Conservation (phyloP, 2,113 vertebrate genomes). For the Sakesphorus luctuosus region DNA sequence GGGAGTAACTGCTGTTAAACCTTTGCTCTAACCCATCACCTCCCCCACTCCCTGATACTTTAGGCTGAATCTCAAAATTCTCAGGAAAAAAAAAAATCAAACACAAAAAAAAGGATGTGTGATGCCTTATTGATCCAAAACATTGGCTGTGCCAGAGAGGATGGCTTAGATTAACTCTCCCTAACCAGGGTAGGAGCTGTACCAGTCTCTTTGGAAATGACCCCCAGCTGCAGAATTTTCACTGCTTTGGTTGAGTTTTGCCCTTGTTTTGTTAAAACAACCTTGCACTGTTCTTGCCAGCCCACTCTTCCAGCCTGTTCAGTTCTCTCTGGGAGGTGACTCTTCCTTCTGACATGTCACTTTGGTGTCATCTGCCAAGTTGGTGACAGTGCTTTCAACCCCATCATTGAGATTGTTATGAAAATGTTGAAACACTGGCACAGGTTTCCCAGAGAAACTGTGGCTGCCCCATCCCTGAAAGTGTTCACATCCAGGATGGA, state of each 20-base stretch:
- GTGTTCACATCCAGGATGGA: not conserved
- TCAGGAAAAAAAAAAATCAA: too few species aligned
- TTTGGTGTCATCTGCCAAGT: not conserved
- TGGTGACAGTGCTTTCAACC: not conserved
- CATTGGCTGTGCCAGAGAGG: not conserved
- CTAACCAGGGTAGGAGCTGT: not conserved
- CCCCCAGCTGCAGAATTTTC: not conserved
- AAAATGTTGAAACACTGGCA: not conserved
- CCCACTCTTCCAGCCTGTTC: not conserved
- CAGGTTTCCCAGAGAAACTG: accelerated
- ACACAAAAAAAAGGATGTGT: not conserved
- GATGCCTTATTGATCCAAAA: not conserved
- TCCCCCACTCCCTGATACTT: not conserved
- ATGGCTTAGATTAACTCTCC: not conserved
- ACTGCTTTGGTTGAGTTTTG: not conserved
- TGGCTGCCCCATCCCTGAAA: not conserved
- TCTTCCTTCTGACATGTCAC: not conserved
- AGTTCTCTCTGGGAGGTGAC: not conserved
- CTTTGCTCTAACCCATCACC: not conserved
- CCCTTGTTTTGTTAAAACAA: not conserved
- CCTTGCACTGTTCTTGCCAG: not conserved
- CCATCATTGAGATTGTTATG: too few species aligned
- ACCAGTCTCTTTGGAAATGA: not conserved
- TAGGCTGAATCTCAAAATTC: not conserved
- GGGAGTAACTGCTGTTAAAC: not conserved